These are phyloP conservation scores for Opisthograptis luteolata DNA, from an alignment of 2,888 invertebrate genomes.

Conservation along the genomic window DNA sequence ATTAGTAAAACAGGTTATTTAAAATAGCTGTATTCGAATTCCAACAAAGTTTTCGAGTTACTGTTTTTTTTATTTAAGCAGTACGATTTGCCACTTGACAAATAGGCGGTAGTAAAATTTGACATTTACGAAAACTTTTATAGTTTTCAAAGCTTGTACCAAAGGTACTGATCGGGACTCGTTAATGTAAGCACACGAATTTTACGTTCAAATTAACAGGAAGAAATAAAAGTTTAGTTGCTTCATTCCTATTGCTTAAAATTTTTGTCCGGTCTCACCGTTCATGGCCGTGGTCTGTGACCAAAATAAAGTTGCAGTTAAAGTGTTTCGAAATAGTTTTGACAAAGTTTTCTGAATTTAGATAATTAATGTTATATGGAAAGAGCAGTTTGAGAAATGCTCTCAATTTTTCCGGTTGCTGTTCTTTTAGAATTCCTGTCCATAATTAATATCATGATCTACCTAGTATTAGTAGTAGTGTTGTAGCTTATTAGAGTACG, in stretches of 20 bases:
- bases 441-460: too few species aligned
- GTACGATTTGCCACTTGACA: too few species aligned
- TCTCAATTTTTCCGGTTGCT: neutral
- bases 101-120: too few species aligned
- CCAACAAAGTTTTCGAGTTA: too few species aligned
- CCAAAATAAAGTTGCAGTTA: slow-evolving; percentile 19
- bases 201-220: slow-evolving; percentile 24
- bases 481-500: too few species aligned
- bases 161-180: slow-evolving; percentile 12
- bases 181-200: slow-evolving; percentile 18
- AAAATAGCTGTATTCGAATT: too few species aligned
- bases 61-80: too few species aligned
- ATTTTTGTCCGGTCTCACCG: slow-evolving; percentile 24
- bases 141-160: too few species aligned
- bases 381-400: slow-evolving; percentile 7
- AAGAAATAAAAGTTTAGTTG: slow-evolving; percentile 29
- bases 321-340: slow-evolving; percentile 16
- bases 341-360: slow-evolving; percentile 10
- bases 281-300: slow-evolving; percentile 8
- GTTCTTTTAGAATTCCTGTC: neutral
- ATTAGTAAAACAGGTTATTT: too few species aligned
- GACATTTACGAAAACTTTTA: too few species aligned
- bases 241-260: slow-evolving; percentile 9
- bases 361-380: slow-evolving; percentile 15
- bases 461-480: too few species aligned